phyloP scores from a whole-genome alignment of 1,140 invertebrate genomes.

The Littorina saxatilis region DNA sequence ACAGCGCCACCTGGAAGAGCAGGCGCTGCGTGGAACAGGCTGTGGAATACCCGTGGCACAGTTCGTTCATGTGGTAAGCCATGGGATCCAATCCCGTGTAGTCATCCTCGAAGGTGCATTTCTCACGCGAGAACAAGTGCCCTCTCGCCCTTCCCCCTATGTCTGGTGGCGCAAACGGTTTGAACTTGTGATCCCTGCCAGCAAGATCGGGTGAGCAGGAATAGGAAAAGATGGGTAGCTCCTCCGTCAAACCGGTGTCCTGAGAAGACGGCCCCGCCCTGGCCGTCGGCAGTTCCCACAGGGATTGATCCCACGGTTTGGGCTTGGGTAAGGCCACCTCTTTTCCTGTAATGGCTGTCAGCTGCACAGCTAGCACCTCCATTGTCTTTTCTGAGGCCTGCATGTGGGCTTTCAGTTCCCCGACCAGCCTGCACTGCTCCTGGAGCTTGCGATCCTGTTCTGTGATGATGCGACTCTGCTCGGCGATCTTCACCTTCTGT shows the following conservation, averaged over 20 bases:
- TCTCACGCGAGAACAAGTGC: background rate
- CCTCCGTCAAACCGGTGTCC: background rate
- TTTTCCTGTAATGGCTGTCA: background rate
- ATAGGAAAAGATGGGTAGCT: background rate
- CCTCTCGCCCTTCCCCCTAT: background rate
- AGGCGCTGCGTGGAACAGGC: background rate
- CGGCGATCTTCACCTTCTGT: conserved; percentile 55
- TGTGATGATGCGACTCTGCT: conserved; percentile 61
- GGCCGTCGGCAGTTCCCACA: background rate
- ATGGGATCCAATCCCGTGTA: background rate
- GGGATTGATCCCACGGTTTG: background rate
- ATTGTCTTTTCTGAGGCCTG: conserved; percentile 22
- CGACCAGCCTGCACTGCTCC: conserved; percentile 44
- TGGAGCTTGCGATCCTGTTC: conserved; percentile 64
- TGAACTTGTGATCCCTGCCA: background rate
- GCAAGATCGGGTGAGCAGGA: too few relatives aligned
- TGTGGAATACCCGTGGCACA: background rate
- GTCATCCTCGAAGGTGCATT: too few relatives aligned
- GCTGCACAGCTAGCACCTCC: background rate
- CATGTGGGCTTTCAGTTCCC: conserved; percentile 22
- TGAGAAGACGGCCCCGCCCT: background rate
- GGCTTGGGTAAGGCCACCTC: background rate
- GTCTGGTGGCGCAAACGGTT: background rate
- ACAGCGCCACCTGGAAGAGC: background rate
- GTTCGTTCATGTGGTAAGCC: background rate